Percentiles rank a stretch among this genome's conserved stretches.
phyloP scores from a whole-genome alignment of 2,113 vertebrate genomes.

The Coregonus clupeaformis region DNA sequence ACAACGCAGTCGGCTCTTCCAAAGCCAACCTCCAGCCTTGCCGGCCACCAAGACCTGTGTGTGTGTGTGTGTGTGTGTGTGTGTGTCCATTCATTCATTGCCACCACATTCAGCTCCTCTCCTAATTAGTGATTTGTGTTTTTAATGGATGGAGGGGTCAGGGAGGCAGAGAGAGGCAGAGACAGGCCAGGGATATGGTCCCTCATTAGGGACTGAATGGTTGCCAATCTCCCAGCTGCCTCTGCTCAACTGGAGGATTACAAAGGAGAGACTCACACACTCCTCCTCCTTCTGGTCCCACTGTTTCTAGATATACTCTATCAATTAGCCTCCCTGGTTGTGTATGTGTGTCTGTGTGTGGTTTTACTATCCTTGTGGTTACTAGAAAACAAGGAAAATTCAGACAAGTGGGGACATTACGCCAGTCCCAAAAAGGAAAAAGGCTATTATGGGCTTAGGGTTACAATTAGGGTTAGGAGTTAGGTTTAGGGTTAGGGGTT shows the following conservation, averaged over 20 bases:
- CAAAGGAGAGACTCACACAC: neutral
- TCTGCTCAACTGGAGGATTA: conserved; percentile 37
- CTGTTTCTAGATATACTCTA: conserved; percentile 1
- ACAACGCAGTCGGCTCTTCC: neutral
- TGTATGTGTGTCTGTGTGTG: no score
- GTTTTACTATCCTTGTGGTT: no score
- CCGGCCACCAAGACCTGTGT: conserved; percentile 42
- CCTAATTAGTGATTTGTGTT: conserved; percentile 48
- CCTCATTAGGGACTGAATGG: conserved; percentile 59
- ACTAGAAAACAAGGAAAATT: no score
- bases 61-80: no score
- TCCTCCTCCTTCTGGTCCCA: neutral
- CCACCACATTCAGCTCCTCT: conserved; percentile 34
- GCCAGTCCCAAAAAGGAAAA: no score
- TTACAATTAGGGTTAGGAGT: no score
- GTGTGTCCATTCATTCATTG: conserved; percentile 44
- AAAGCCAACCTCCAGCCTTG: neutral
- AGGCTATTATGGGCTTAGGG: no score
- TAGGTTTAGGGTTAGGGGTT: no score
- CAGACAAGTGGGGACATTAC: no score
- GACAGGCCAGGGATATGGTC: conserved; percentile 53
- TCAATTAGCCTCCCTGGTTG: conserved; percentile 22
- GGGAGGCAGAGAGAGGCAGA: neutral
- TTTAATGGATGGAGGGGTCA: conserved; percentile 17
- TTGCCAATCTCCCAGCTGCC: conserved; percentile 57